Percentiles rank a stretch among this genome's conserved stretches.
Conservation (phyloP, 2,797 vertebrate species). For the Enteromius unitaeniatus region DNA sequence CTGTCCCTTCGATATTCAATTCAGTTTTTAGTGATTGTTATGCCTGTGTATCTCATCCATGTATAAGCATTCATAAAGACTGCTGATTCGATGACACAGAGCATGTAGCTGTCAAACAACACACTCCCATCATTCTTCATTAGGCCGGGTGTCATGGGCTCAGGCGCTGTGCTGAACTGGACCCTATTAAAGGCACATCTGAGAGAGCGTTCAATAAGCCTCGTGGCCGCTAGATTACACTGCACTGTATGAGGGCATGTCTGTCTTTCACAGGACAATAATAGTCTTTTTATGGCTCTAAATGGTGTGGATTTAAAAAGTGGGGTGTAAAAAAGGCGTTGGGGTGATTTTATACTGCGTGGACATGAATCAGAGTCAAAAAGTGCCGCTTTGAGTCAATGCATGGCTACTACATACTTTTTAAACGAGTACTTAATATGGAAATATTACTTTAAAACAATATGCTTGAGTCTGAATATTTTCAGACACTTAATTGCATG, state of each 20-base stretch:
- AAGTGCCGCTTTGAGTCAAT: neutral
- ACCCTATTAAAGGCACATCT: slow-evolving; percentile 29
- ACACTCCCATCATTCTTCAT: slow-evolving; percentile 34
- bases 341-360: neutral
- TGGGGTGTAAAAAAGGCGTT: neutral
- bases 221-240: neutral
- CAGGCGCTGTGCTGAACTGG: slow-evolving; percentile 12
- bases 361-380: neutral
- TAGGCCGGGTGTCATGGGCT: slow-evolving; percentile 17
- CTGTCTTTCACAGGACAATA: slow-evolving; percentile 16
- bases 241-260: neutral
- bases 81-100: slow-evolving; percentile 17
- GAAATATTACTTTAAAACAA: neutral
- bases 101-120: neutral
- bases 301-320: slow-evolving; percentile 21
- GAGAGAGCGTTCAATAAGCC: slow-evolving; percentile 17
- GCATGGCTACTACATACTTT: neutral
- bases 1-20: slow-evolving; percentile 21
- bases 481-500: neutral
- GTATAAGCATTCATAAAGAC: slow-evolving; percentile 37
- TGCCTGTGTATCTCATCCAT: neutral
- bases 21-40: slow-evolving; percentile 2
- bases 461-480: neutral
- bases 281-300: neutral
- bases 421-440: neutral